Base-by-base conservation (phyloP, 2,113 vertebrate species). In the Myotis brandtii region DNA sequence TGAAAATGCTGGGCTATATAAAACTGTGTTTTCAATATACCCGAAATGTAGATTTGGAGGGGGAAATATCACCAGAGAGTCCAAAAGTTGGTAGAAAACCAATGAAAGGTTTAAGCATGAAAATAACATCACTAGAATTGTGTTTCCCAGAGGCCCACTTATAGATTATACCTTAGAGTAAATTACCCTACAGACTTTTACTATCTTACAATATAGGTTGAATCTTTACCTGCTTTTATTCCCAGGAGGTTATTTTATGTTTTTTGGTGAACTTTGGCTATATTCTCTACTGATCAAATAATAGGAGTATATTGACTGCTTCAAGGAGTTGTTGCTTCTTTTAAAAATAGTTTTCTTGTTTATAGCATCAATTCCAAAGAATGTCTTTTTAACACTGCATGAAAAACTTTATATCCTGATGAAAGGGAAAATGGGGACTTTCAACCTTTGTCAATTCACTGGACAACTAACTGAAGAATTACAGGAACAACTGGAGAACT, bases 341-440 rank as follows among this genome's bases (percentile, higher is more conserved):
- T 90, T 88, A 67, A 97, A 91, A 96, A 69, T 73, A 52, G 4
- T 88, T 85, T 88, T 97, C 89, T 97, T 93, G 9, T 97, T 89
- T 96, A 90, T 85, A 99, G 99, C 98, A 85, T 99, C 98, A 86
- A 96, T 99, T 96, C 98, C 98, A 95, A 98, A 98, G 92, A 98
- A 99, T 83, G 91, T 97, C 81, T 99, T 99, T 98, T 98, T 98
- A 67, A 95, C 98, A 97, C 98, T 98, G 73, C 98, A 99, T 9
- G 94, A 96, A 32, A 98, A 93, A 46, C 97, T 99, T 46, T 98
- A 98, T 96, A 94, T 97, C 67, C 59, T 97, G 95, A 90, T 99
- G 94, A 99, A 99, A 92, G 98, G 98, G 59, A 98, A 98, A 86
- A 96, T 99, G 97, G 96, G 98, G 37, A 96, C 96, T 67, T 98